A percentile compares a stretch with the other conserved stretches of the same genome.
These are phyloP conservation scores for Ophthalmolycus amberensis DNA, from an alignment of 2,113 vertebrate species.

Conservation along the genomic window DNA sequence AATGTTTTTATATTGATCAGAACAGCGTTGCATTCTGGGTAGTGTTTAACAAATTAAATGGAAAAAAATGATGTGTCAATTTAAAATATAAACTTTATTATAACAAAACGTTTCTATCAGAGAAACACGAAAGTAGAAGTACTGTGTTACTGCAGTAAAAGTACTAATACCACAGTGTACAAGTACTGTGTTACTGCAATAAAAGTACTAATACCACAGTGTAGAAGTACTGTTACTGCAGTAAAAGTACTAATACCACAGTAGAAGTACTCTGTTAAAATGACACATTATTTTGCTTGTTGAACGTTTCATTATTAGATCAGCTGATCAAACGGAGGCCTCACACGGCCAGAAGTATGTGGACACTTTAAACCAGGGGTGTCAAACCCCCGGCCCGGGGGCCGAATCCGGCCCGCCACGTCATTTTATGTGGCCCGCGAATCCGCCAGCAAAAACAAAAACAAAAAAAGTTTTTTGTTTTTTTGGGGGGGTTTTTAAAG, in stretches of 20 bases:
- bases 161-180: background rate
- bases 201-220: too few species aligned
- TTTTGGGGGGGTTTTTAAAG: too few species aligned
- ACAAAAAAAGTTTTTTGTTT: too few species aligned
- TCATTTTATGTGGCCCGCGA: too few species aligned
- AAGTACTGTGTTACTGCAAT: background rate
- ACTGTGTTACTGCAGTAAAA: background rate
- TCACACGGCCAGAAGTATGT: background rate
- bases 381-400: too few species aligned
- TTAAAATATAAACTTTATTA: background rate
- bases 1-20: constrained; percentile 63
- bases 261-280: background rate
- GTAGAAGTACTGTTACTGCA: too few species aligned
- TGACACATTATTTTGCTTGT: background rate
- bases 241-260: too few species aligned
- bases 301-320: background rate
- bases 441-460: too few species aligned
- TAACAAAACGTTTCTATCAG: background rate
- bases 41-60: background rate
- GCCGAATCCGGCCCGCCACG: too few species aligned
- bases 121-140: background rate
- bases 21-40: constrained; percentile 55
- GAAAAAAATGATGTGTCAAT: constrained; percentile 8
- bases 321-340: background rate
- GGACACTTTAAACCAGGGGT: background rate